Evolutionary conservation across 2,888 invertebrate genomes (phyloP).

Genomic region (Microplitis deprimator): DNA sequence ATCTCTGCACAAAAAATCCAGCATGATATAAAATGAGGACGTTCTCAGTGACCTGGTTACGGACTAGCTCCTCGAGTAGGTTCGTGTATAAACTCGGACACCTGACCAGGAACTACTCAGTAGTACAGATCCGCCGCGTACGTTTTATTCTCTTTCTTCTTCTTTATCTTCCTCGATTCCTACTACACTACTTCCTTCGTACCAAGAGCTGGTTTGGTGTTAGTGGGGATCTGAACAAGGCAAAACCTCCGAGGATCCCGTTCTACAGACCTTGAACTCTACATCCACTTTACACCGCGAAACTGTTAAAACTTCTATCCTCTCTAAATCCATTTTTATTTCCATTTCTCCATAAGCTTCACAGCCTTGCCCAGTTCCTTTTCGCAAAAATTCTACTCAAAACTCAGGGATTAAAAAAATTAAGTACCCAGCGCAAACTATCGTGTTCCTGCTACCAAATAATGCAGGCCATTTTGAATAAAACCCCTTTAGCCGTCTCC

Average conservation of each 20-base stretch:
- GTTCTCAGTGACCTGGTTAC: constrained; percentile 41
- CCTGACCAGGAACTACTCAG: constrained; percentile 54
- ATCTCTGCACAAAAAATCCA: too few relatives aligned
- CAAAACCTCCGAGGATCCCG: constrained; percentile 47
- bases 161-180: constrained; percentile 20
- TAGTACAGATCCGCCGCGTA: constrained; percentile 33
- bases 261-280: constrained; percentile 54
- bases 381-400: too few relatives aligned
- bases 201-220: constrained; percentile 28
- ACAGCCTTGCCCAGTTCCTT: too few relatives aligned
- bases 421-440: constrained; percentile 23
- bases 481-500: constrained; percentile 8
- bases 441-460: constrained; percentile 8
- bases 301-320: constrained; percentile 24
- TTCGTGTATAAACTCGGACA: constrained; percentile 53
- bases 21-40: background rate
- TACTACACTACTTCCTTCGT: constrained; percentile 11
- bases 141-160: constrained; percentile 11
- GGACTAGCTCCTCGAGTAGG: constrained; percentile 24
- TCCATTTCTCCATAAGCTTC: background rate
- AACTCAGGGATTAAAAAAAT: background rate
- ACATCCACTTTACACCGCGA: constrained; percentile 38
- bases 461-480: constrained; percentile 26
- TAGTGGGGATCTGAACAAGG: constrained; percentile 39
- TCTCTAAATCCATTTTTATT: background rate